A percentile compares a stretch with the other conserved stretches of the same genome.
Conservation (phyloP, 2,888 invertebrate species). For the Tetrapedia diversipes region DNA sequence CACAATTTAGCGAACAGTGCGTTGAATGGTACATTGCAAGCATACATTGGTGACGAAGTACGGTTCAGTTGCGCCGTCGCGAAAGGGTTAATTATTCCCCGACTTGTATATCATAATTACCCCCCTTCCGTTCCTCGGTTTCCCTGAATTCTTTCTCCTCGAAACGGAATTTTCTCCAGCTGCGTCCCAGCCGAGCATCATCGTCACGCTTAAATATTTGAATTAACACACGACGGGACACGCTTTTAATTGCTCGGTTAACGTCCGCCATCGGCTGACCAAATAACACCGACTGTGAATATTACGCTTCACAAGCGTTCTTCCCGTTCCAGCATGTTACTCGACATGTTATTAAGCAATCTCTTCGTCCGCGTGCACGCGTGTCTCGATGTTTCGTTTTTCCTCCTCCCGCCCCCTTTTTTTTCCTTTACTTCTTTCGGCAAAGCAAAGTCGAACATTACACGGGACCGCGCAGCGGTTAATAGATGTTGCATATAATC, state of each 20-base stretch:
- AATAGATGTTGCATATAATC: conserved; percentile 58
- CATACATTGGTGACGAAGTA: no score
- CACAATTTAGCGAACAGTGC: no score
- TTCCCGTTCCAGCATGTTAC: background rate
- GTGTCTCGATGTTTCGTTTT: background rate
- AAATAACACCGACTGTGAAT: conserved; percentile 11
- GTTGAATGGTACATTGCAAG: no score
- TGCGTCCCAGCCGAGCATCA: background rate
- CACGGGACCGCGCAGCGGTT: conserved; percentile 34
- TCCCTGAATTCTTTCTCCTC: no score
- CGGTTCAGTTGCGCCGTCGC: no score
- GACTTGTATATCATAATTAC: no score
- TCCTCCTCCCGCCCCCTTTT: background rate
- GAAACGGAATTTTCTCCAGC: conserved; percentile 13
- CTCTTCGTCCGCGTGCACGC: conserved; percentile 4
- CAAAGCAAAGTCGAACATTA: conserved; percentile 25
- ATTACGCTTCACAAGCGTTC: conserved; percentile 22
- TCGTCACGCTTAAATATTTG: no score
- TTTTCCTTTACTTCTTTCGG: background rate
- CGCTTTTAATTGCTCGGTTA: conserved; percentile 34
- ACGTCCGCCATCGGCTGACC: background rate
- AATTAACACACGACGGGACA: conserved; percentile 6
- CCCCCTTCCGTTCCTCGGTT: no score
- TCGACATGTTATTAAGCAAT: conserved; percentile 48
- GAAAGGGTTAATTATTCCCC: no score